Conservation (phyloP, 2,113 vertebrate species). For the Danionella cerebrum region DNA sequence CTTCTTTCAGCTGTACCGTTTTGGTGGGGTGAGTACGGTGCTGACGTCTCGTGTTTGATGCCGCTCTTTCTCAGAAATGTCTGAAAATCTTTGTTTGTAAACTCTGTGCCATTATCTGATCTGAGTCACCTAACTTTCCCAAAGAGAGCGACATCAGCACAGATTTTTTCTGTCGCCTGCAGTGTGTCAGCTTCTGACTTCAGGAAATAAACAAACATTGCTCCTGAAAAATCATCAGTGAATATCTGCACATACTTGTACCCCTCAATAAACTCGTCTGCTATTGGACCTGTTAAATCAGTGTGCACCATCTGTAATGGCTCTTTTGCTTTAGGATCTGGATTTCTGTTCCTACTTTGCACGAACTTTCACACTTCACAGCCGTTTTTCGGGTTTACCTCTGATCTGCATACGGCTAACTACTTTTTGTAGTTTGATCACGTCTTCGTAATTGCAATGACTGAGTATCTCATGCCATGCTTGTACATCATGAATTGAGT, state of each 20-base stretch:
- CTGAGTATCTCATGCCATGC: slow-evolving; percentile 4
- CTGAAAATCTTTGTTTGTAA: not conserved
- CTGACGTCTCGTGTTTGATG: slow-evolving; percentile 2
- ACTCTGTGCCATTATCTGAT: not conserved
- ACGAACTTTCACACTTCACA: slow-evolving; percentile 15
- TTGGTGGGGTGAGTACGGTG: slow-evolving; percentile 31
- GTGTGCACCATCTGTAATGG: not conserved
- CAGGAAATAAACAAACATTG: slow-evolving; percentile 10
- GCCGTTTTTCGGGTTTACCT: not conserved
- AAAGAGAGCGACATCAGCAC: slow-evolving; percentile 13
- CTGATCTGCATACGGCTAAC: not conserved
- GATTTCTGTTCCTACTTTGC: not conserved
- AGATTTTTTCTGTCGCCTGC: not conserved
- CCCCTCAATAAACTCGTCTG: not conserved
- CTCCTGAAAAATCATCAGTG: slow-evolving; percentile 7
- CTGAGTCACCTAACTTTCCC: not conserved
- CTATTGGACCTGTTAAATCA: not conserved
- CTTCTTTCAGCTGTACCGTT: slow-evolving; percentile 20
- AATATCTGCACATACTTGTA: not conserved
- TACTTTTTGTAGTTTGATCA: not conserved
- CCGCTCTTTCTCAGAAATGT: not conserved
- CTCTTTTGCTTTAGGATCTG: not conserved
- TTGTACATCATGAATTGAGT: slow-evolving; percentile 12
- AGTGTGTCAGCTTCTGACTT: not conserved
- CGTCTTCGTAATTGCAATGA: slow-evolving; percentile 4